phyloP scores from a whole-genome alignment of 2,113 vertebrate genomes.

The Regulus satrapa region DNA sequence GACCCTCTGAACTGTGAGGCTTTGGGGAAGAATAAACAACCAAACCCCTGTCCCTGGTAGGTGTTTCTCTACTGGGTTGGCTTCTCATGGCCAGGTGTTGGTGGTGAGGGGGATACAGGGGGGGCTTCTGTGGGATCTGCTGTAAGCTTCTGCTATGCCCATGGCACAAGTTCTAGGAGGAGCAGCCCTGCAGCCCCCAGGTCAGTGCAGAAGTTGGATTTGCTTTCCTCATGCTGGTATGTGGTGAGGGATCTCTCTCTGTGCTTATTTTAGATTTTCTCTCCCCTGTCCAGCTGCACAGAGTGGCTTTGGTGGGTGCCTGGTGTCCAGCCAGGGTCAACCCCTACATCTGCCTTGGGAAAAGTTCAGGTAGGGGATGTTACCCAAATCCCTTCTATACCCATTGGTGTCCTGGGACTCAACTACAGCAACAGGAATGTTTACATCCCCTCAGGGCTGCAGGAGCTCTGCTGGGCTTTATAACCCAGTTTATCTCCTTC shows the following conservation, averaged over 20 bases:
- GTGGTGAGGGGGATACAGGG: background rate
- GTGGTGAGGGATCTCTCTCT: background rate
- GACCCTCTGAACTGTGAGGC: background rate
- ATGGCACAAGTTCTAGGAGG: background rate
- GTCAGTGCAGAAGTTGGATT: background rate
- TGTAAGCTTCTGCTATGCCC: background rate
- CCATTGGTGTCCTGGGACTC: background rate
- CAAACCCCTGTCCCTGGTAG: background rate
- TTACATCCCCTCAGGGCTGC: background rate
- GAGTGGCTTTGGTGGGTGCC: background rate
- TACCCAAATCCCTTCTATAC: background rate
- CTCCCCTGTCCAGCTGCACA: background rate
- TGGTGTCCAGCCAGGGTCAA: background rate
- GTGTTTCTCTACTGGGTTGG: background rate
- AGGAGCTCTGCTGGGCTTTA: background rate
- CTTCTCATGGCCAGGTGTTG: background rate
- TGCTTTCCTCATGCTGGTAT: rapidly evolving
- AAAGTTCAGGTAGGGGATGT: background rate
- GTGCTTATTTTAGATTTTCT: background rate
- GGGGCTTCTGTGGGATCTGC: background rate
- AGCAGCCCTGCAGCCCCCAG: background rate
- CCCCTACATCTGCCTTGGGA: background rate
- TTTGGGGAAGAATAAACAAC: background rate
- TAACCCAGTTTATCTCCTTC: background rate
- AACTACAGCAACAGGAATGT: background rate